A percentile compares a stretch with the other conserved stretches of the same genome.
Conservation (phyloP, 1,140 invertebrate species). For the Neocloeon triangulifer region DNA sequence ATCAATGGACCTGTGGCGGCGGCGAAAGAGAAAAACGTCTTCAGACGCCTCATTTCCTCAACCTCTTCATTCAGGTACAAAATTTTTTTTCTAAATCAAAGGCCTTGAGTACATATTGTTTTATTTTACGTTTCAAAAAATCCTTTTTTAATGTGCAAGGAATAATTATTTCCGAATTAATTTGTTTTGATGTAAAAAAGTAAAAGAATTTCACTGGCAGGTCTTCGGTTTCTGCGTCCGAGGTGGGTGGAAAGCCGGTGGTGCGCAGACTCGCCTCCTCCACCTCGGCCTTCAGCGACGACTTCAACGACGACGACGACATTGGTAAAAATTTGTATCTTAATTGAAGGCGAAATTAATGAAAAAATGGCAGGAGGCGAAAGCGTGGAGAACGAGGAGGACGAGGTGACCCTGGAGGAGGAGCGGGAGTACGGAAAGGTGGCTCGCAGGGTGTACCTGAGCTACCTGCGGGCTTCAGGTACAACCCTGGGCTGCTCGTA, state of each 20-base stretch:
- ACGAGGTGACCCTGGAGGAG: conserved; percentile 17
- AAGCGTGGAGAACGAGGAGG: conserved; percentile 10
- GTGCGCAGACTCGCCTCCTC: conserved; percentile 16
- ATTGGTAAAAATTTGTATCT: conserved; percentile 11
- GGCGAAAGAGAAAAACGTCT: conserved; percentile 10
- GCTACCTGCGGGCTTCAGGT: conserved; percentile 37
- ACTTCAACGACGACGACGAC: conserved; percentile 21
- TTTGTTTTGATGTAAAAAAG: too few relatives aligned
- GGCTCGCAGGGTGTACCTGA: conserved; percentile 29
- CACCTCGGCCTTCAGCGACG: conserved; percentile 19
- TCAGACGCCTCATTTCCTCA: conserved; percentile 11
- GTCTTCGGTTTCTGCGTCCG: too few relatives aligned
- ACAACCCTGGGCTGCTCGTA: conserved; percentile 24
- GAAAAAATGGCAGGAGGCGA: conserved; percentile 5
- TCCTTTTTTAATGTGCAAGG: too few relatives aligned
- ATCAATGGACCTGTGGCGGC: too few relatives aligned
- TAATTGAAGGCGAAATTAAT: not conserved
- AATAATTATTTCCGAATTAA: too few relatives aligned
- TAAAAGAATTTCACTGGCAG: too few relatives aligned
- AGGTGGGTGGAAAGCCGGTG: conserved; percentile 10
- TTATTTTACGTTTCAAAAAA: too few relatives aligned
- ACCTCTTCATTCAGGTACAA: conserved; percentile 9
- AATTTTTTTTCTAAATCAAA: conserved; percentile 8
- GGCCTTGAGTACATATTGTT: conserved; percentile 1
- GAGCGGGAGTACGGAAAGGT: conserved; percentile 38